Conservation (phyloP, 2,113 vertebrate genomes). For the Indicator indicator region DNA sequence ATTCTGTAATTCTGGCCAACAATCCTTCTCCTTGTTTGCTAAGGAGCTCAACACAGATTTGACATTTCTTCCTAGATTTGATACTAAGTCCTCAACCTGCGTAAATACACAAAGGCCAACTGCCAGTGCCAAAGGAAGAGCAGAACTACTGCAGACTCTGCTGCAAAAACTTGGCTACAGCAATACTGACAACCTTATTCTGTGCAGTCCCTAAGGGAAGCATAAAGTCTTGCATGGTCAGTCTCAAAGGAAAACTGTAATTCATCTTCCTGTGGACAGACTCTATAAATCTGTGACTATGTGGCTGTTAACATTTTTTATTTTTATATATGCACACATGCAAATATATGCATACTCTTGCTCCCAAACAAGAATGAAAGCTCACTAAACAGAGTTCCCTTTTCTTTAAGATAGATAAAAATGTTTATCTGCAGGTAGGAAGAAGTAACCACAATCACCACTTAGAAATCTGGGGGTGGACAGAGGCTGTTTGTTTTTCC, state of each 20-base stretch:
- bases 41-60: background rate
- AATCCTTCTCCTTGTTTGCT: background rate
- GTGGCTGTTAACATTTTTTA: background rate
- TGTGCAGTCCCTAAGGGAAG: background rate
- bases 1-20: background rate
- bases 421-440: background rate
- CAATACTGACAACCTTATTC: background rate
- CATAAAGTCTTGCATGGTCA: background rate
- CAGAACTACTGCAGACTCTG: background rate
- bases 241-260: background rate
- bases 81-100: background rate
- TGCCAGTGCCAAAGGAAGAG: background rate
- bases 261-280: background rate
- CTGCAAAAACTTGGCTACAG: background rate
- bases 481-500: background rate
- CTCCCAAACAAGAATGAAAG: background rate
- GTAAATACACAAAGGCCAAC: accelerated
- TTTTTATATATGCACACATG: background rate
- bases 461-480: background rate
- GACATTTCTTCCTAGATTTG: constrained; percentile 20
- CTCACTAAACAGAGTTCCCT: background rate
- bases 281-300: background rate
- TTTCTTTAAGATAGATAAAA: background rate
- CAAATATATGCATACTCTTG: accelerated
- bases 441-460: background rate